Evolutionary conservation across 2,888 invertebrate species (phyloP).

Genomic region (Amphipyra tragopoginis): DNA sequence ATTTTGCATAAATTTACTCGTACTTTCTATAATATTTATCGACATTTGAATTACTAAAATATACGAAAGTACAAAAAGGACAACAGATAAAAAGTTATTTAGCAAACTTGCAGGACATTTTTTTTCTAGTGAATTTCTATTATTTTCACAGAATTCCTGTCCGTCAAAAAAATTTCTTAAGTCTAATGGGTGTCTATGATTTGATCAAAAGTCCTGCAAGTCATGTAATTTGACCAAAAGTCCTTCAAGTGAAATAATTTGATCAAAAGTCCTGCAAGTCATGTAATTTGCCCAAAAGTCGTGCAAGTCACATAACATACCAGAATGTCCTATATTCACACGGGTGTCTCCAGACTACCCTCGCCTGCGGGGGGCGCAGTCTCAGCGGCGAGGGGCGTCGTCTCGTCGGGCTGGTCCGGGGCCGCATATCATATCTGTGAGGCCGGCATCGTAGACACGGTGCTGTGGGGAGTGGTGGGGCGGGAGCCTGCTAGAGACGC

Average conservation of each 20-base stretch:
- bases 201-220: not conserved
- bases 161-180: too few species aligned
- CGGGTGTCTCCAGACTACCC: slow-evolving; percentile 70
- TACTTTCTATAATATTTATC: too few species aligned
- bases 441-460: slow-evolving; percentile 96
- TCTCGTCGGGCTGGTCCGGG: slow-evolving; percentile 45
- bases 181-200: too few species aligned
- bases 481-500: slow-evolving; percentile 96
- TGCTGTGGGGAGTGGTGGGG: slow-evolving; percentile 97
- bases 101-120: too few species aligned
- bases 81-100: too few species aligned
- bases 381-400: slow-evolving; percentile 46
- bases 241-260: not conserved
- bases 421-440: slow-evolving; percentile 87
- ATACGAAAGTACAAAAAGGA: too few species aligned
- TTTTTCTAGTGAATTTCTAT: too few species aligned
- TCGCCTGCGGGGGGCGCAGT: slow-evolving; percentile 21
- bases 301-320: not conserved
- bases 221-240: not conserved
- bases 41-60: too few species aligned
- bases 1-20: too few species aligned
- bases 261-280: not conserved
- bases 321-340: slow-evolving; percentile 43
- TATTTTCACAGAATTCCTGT: too few species aligned
- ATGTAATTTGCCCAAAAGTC: not conserved